Evolutionary conservation across 2,797 vertebrate species (phyloP).

Genomic region (Acrossocheilus wenchowensis): DNA sequence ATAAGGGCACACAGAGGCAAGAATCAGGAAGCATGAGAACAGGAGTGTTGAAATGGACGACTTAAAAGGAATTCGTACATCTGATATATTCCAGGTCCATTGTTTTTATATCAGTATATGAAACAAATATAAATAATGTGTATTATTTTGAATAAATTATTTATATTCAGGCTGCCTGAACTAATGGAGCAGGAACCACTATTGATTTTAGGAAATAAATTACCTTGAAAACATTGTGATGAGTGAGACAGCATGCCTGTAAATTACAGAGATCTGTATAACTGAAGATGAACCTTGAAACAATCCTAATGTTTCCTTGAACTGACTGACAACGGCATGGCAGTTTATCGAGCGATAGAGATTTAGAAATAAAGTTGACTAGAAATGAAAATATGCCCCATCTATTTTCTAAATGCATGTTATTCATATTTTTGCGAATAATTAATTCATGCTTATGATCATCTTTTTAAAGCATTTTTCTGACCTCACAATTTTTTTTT

Average conservation of each 20-base stretch:
- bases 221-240: not conserved
- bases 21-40: not conserved
- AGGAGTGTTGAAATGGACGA: not conserved
- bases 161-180: not conserved
- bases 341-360: not conserved
- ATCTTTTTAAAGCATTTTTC: not conserved
- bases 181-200: not conserved
- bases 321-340: not conserved
- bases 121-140: not conserved
- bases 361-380: not conserved
- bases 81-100: not conserved
- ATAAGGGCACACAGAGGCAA: not conserved
- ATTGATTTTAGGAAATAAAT: conserved; percentile 13
- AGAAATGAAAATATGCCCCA: not conserved
- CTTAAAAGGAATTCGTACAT: not conserved
- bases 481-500: not conserved
- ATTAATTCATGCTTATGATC: not conserved
- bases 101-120: conserved; percentile 17
- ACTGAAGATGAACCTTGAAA: not conserved
- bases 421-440: not conserved
- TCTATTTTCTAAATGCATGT: not conserved
- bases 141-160: conserved; percentile 10
- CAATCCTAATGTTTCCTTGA: not conserved
- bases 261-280: not conserved
- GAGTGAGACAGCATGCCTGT: not conserved